Base-by-base conservation (phyloP, 1,140 invertebrate species). In the Bactericera cockerelli region DNA sequence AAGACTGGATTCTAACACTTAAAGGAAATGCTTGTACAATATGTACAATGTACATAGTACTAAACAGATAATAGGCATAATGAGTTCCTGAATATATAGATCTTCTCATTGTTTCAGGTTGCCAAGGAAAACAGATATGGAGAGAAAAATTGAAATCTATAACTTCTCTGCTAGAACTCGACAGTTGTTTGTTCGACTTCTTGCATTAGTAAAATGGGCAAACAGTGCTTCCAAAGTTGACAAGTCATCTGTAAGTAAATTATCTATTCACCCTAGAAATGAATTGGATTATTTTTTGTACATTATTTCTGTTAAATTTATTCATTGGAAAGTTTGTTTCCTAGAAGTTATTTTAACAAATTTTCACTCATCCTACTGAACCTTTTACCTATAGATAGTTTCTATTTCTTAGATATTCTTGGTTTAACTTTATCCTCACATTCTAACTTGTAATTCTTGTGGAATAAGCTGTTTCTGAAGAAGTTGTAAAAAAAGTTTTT, bases 181-280 rank as follows among this genome's bases (percentile, higher is more conserved):
- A 25, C 93, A 98, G 70, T 72, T 98, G 8, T 98, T 97, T 75
- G 90, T 98, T 1, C 77, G 95, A 39, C 75, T 99, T 8, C 74
- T 98, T 58, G 94, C 93, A 1, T 71, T 99, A 1, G 94, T 98
- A 0, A 98, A 98, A 76, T 99, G 95, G 95, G 93, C 94, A 2
- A 92, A 83, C 70, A 93, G 87, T 76, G 93, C 90, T 58, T 94
- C 86, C 24, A 96, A 92, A 85, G 95, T 99, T 16, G 95, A 98
- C 70, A 93, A 95, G 71, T 98, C 94, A 65, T 84, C 89, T 16
- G 84, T 87, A 77, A 77, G 77, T 73, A n/a, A n/a, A n/a, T n/a
- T 63, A 36, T 22, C 39, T 28, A 2, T 33, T 14, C 14, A 13
- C 11, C 16, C n/a, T n/a, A n/a, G n/a, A n/a, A n/a, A n/a, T n/a